phyloP scores from a whole-genome alignment of 2,888 invertebrate genomes.

The Campaea margaritaria region DNA sequence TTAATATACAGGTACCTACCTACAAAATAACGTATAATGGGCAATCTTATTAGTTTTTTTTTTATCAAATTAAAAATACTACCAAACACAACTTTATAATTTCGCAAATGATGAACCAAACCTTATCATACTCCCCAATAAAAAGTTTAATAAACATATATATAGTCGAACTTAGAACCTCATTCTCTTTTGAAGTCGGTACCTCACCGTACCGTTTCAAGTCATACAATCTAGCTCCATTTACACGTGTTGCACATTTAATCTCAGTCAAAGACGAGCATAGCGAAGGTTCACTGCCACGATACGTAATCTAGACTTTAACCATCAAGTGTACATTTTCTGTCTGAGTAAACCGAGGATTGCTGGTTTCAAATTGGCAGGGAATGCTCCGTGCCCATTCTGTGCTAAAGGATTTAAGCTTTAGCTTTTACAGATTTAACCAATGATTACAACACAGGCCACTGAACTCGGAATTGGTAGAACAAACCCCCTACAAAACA shows the following conservation, averaged over 20 bases:
- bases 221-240: conserved; percentile 1
- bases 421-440: not conserved
- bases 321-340: conserved; percentile 31
- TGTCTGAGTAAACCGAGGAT: conserved; percentile 30
- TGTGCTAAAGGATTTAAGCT: not conserved
- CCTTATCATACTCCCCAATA: too few relatives aligned
- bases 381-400: conserved; percentile 12
- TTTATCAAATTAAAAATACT: too few relatives aligned
- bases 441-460: not conserved
- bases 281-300: conserved; percentile 24
- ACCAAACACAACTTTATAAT: too few relatives aligned
- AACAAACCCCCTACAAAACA: not conserved
- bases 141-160: too few relatives aligned
- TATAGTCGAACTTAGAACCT: too few relatives aligned
- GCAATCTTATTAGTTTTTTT: too few relatives aligned
- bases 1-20: too few relatives aligned
- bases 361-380: conserved; percentile 34
- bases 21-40: too few relatives aligned
- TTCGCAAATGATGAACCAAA: too few relatives aligned
- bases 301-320: conserved; percentile 31
- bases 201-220: too few relatives aligned
- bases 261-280: conserved; percentile 14
- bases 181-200: too few relatives aligned
- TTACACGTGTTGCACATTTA: conserved; percentile 7
- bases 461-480: conserved; percentile 1